Conservation (phyloP, 2,113 vertebrate genomes). For the Cavia aperea region DNA sequence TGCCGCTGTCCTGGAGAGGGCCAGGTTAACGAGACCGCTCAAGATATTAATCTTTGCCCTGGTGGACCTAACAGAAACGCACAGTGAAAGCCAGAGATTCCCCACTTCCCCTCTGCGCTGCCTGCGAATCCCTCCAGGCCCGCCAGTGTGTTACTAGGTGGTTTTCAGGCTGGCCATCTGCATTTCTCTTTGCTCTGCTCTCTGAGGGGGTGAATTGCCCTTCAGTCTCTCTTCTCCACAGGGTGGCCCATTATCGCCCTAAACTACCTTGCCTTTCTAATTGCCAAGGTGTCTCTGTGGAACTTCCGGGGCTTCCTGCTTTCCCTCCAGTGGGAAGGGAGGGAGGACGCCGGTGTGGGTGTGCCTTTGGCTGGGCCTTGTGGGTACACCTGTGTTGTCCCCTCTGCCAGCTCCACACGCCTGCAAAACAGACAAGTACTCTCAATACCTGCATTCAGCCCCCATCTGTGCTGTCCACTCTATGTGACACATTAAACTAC, state of each 20-base stretch:
- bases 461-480: not conserved
- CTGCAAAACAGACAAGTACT: not conserved
- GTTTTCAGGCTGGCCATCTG: not conserved
- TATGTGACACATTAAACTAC: not conserved
- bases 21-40: not conserved
- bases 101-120: not conserved
- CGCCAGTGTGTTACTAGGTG: not conserved
- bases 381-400: not conserved
- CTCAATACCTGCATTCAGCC: not conserved
- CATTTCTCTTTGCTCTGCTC: not conserved
- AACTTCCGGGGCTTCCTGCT: fast-evolving
- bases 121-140: fast-evolving
- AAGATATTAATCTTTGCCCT: not conserved
- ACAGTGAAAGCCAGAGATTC: fast-evolving
- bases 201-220: not conserved
- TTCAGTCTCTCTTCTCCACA: not conserved
- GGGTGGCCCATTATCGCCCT: fast-evolving
- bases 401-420: not conserved
- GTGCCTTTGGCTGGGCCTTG: not conserved
- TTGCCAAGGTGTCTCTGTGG: not conserved
- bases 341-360: not conserved
- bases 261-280: fast-evolving
- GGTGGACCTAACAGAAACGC: not conserved
- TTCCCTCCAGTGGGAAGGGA: fast-evolving
- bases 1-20: constrained; percentile 26